These are phyloP conservation scores for Laticauda laticaudata DNA, from an alignment of 2,113 vertebrate species.

Conservation along the genomic window DNA sequence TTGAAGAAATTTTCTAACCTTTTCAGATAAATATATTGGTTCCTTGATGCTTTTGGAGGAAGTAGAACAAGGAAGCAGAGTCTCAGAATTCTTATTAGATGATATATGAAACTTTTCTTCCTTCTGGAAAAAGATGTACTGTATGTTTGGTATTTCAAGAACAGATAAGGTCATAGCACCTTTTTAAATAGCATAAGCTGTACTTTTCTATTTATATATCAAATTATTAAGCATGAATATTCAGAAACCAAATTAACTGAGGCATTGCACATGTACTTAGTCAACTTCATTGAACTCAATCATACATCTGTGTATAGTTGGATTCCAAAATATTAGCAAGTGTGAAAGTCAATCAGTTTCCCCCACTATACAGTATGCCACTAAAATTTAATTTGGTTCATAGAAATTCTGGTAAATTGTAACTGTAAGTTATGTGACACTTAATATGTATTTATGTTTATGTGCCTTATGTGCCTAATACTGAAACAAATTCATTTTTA, in stretches of 20 bases:
- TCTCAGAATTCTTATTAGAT: not conserved
- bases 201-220: not conserved
- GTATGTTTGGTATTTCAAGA: not conserved
- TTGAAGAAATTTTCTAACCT: not conserved
- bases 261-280: not conserved
- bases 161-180: not conserved
- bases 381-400: slow-evolving; percentile 14
- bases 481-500: not conserved
- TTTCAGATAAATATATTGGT: not conserved
- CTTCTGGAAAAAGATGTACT: not conserved
- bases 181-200: not conserved
- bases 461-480: not conserved
- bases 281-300: not conserved
- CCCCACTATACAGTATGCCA: not conserved
- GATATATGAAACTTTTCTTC: not conserved
- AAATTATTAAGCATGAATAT: not conserved
- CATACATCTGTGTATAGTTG: not conserved
- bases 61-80: not conserved
- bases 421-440: slow-evolving; percentile 11
- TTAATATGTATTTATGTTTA: not conserved
- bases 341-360: not conserved
- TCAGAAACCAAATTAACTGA: not conserved
- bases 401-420: slow-evolving; percentile 18
- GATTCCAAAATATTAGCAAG: not conserved
- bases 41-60: not conserved